Conservation (phyloP, 2,888 invertebrate genomes). For the Spodoptera picta region DNA sequence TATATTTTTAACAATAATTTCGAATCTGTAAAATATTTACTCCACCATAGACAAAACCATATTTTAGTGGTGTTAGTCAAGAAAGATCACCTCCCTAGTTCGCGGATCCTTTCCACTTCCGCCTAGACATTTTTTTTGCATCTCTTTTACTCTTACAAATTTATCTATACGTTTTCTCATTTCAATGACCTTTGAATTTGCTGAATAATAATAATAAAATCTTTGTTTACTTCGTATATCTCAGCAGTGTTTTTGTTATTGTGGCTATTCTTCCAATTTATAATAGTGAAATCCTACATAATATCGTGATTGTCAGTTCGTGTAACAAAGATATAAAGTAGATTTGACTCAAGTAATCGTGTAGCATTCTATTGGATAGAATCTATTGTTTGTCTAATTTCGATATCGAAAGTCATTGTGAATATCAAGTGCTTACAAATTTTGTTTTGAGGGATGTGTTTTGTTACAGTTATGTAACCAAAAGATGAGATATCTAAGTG, state of each 20-base stretch:
- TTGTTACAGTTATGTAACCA: slow-evolving; percentile 82
- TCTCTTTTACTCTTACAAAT: slow-evolving; percentile 64
- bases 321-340: slow-evolving; percentile 26
- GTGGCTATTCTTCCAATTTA: slow-evolving; percentile 59
- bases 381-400: slow-evolving; percentile 64
- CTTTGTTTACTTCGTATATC: slow-evolving; percentile 86
- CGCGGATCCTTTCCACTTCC: slow-evolving; percentile 61
- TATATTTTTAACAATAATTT: too few relatives aligned
- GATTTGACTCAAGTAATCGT: slow-evolving; percentile 29
- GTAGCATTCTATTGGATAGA: slow-evolving; percentile 33
- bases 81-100: slow-evolving; percentile 21
- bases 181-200: slow-evolving; percentile 85
- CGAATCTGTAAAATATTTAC: too few relatives aligned
- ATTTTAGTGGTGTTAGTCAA: slow-evolving; percentile 9
- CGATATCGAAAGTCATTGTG: slow-evolving; percentile 85
- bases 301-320: slow-evolving; percentile 17
- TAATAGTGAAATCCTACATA: slow-evolving; percentile 41
- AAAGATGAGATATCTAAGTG: slow-evolving; percentile 64
- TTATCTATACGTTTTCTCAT: slow-evolving; percentile 60
- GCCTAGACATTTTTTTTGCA: slow-evolving; percentile 47
- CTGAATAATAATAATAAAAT: slow-evolving; percentile 84
- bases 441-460: slow-evolving; percentile 72
- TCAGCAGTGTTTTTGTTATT: slow-evolving; percentile 87
- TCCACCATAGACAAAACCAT: slow-evolving; percentile 7
- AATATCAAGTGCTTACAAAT: slow-evolving; percentile 75